Evolutionary conservation across 2,888 invertebrate species (phyloP).

Genomic region (Amphiduros pacificus): DNA sequence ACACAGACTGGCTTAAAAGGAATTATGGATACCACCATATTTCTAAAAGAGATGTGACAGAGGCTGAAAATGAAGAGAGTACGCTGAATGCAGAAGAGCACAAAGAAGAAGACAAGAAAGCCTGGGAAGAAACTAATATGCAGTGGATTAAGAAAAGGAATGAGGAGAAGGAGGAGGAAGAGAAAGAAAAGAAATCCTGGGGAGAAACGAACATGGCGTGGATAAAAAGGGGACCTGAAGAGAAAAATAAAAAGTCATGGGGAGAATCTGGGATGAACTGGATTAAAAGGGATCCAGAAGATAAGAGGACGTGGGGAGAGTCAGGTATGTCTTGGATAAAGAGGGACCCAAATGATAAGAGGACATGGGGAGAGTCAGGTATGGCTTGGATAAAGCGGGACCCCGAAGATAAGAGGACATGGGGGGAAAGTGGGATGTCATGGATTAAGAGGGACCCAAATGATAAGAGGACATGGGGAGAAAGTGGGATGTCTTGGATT

Average conservation of each 20-base stretch:
- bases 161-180: constrained; percentile 16
- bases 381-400: constrained; percentile 13
- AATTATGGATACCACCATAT: no score
- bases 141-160: constrained; percentile 21
- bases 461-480: constrained; percentile 2
- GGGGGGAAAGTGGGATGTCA: constrained; percentile 20
- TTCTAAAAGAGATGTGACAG: no score
- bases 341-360: constrained; percentile 18
- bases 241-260: constrained; percentile 20
- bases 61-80: constrained; percentile 1
- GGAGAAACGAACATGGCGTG: constrained; percentile 14
- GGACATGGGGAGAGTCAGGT: constrained; percentile 24
- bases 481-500: constrained; percentile 25
- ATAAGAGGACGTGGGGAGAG: constrained; percentile 23
- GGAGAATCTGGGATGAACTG: constrained; percentile 21
- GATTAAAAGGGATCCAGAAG: constrained; percentile 16
- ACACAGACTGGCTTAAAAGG: constrained; percentile 18
- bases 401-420: constrained; percentile 10
- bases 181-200: constrained; percentile 22
- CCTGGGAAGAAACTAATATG: constrained; percentile 22
- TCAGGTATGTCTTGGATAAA: constrained; percentile 30
- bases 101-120: constrained; percentile 18
- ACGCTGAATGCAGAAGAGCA: constrained; percentile 11
- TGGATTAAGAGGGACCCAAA: constrained; percentile 18
- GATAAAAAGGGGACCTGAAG: constrained; percentile 18